phyloP scores from a whole-genome alignment of 1,140 invertebrate genomes.

The Bombus balteatus region DNA sequence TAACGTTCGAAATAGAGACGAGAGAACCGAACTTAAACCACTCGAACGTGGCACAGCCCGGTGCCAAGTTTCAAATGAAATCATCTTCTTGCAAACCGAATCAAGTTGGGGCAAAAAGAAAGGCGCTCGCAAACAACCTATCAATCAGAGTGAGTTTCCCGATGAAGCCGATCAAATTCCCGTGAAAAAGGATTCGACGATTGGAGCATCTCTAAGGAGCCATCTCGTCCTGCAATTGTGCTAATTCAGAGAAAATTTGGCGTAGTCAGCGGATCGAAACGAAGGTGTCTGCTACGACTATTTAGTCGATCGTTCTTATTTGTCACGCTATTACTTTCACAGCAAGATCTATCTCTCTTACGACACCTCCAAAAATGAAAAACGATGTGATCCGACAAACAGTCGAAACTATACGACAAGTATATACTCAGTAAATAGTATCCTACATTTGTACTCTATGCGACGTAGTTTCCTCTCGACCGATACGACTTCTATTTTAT shows the following conservation, averaged over 20 bases:
- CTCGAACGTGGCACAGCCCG: not conserved
- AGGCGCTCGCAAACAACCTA: not conserved
- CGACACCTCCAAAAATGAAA: not conserved
- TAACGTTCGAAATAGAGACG: not conserved
- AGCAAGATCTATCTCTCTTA: not conserved
- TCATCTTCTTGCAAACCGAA: not conserved
- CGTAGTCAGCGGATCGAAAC: slow-evolving; percentile 1
- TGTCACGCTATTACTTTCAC: not conserved
- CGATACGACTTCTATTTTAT: no score
- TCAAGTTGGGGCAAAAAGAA: not conserved
- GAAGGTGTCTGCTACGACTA: not conserved
- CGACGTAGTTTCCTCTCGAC: not conserved
- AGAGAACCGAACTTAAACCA: not conserved
- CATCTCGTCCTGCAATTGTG: not conserved
- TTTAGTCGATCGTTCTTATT: not conserved
- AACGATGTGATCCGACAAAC: not conserved
- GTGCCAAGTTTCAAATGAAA: not conserved
- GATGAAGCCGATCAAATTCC: not conserved
- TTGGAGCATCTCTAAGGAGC: not conserved
- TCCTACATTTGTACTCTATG: not conserved
- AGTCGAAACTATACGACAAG: not conserved
- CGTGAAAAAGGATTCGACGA: not conserved
- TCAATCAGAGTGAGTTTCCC: not conserved
- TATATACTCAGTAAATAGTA: not conserved
- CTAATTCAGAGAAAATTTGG: not conserved